Base-by-base conservation (phyloP, 2,888 invertebrate species). In the Teleogryllus oceanicus region DNA sequence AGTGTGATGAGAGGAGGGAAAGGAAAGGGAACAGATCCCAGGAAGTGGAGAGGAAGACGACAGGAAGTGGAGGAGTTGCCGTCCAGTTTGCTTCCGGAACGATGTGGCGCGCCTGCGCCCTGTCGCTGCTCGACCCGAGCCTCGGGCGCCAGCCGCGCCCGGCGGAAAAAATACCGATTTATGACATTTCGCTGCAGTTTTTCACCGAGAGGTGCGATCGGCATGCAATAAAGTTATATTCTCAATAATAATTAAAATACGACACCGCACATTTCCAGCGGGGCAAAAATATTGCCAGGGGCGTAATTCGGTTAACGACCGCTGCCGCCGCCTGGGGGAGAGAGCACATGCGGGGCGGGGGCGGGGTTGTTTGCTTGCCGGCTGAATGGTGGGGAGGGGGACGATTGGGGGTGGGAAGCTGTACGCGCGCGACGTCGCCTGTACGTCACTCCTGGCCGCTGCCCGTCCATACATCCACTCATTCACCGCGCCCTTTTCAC, bases 191-290 rank as follows among this genome's bases (percentile, higher is more conserved):
- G 62, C 62, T 62, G 62, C 62, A 62, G 62, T 62, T 62, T 62
- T 62, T 62, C 62, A 62, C 62, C 62, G 16, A 62, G 62, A 62
- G 62, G 62, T 62, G n/a, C 16, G 62, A 62, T 62, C 62, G 62
- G 62, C n/a, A 62, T 62, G 62, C 62, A 62, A 62, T 62, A 62
- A 62, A 62, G 62, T 62, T 62, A 62, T 62, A 62, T 62, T 62
- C 62, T 18, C 62, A 62, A 62, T 62, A 62, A 62, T 62, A 62
- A 62, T 62, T 62, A 62, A 62, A 62, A 62, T 62, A 62, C 62
- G 62, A 62, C 62, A 62, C 62, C 62, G 62, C 62, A 62, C 62
- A 62, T 62, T 62, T 62, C 62, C 62, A 62, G 16, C n/a, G 62
- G n/a, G 5, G 62, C 62, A 16, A 12, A 62, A 62, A 62, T 62